A percentile compares a stretch with the other conserved stretches of the same genome.
Evolutionary conservation across 2,113 vertebrate species (phyloP).

Genomic region (Macaca fascicularis): T2T-MFA8v1.1 NC_088387.1:66816001-66816500

Average conservation of each 20-base stretch:
- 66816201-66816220: constrained; percentile 80
- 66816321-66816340: constrained; percentile 72
- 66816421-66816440: constrained; percentile 81
- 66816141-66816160: constrained; percentile 53
- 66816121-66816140: constrained; percentile 66
- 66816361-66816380: constrained; percentile 81
- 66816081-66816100: constrained; percentile 79
- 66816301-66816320: constrained; percentile 65
- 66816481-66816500: constrained; percentile 85
- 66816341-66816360: constrained; percentile 75
- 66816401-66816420: constrained; percentile 80
- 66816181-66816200: constrained; percentile 66
- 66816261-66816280: constrained; percentile 70
- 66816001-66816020: constrained; percentile 75
- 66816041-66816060: constrained; percentile 80
- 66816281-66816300: constrained; percentile 79
- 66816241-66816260: constrained; percentile 76
- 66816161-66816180: constrained; percentile 59
- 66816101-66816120: constrained; percentile 71
- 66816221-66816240: constrained; percentile 81
- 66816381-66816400: constrained; percentile 79
- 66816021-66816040: constrained; percentile 78
- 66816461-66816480: constrained; percentile 87
- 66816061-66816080: constrained; percentile 83
- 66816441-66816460: constrained; percentile 82